Base-by-base conservation (phyloP, 2,113 vertebrate species). In the Tragelaphus scriptus region DNA sequence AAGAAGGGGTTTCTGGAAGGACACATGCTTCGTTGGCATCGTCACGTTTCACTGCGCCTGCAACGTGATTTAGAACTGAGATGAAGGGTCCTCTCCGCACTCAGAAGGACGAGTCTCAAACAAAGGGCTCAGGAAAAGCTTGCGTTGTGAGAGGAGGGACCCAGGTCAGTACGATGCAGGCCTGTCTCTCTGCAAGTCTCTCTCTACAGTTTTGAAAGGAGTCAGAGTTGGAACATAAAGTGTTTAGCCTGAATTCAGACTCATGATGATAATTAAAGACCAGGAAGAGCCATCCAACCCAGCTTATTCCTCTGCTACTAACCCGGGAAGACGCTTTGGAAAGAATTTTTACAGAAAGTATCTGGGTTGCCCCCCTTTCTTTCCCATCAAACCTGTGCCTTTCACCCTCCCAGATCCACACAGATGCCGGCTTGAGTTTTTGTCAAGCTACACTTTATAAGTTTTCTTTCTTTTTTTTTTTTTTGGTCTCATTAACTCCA, bases 401-500 rank as follows among this genome's bases (percentile, higher is more conserved):
- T 21, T 84, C 80, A 80, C 53, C 47, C 51, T 80, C 4, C 14
- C 28, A 16, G 55, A 28, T 1, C 19, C 44, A 32, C 61, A 81
- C 59, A 94, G 90, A 93, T 9, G 30, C 11, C 82, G 89, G 58
- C 77, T 97, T 94, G 97, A 80, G 96, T 96, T 97, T 88, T 75
- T 49, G 63, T 92, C 75, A 11, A 81, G 88, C 56, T 79, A 59
- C 68, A 8, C 87, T 87, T 58, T 47, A 25, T 49, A 55, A 21
- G 5, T 88, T 95, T 93, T 92, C 80, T 90, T n/a, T 68, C 44
- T 84, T 36, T 53, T 32, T 44, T 47, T 51, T 91, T 97, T 98
- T 98, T 87, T 88, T 98, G 98, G 9, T 99, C 99, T 99, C 99
- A 99, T 99, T 99, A 99, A 99, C 99, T 99, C 99, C 97, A 98